These are phyloP conservation scores for Crepidodera aurea DNA, from an alignment of 2,888 invertebrate genomes.

Conservation along the genomic window DNA sequence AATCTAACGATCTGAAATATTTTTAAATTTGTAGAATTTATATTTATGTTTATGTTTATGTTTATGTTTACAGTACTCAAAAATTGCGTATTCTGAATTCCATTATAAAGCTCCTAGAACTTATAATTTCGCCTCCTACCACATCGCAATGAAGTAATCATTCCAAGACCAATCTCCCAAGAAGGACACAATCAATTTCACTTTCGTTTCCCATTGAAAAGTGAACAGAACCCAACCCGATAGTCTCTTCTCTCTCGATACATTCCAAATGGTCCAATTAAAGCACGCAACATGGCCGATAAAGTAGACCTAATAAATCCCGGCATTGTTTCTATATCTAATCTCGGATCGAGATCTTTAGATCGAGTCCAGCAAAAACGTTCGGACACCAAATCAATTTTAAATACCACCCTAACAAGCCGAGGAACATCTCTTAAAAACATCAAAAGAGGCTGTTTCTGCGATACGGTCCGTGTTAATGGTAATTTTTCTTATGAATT, in stretches of 20 bases:
- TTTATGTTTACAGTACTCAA: no score
- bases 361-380: constrained; percentile 55
- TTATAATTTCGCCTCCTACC: background rate
- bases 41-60: no score
- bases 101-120: no score
- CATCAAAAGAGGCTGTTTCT: constrained; percentile 43
- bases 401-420: constrained; percentile 59
- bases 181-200: constrained; percentile 17
- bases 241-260: constrained; percentile 39
- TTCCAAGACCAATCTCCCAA: background rate
- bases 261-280: constrained; percentile 47
- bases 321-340: constrained; percentile 60
- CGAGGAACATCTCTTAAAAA: constrained; percentile 41
- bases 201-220: constrained; percentile 21
- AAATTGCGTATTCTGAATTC: no score
- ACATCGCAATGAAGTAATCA: background rate
- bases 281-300: constrained; percentile 48
- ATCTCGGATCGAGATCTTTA: constrained; percentile 59
- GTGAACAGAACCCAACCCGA: background rate
- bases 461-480: constrained; percentile 46
- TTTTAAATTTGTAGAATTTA: no score
- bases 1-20: no score
- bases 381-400: constrained; percentile 57
- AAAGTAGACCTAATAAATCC: constrained; percentile 60
- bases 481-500: constrained; percentile 47